Evolutionary conservation across 1,140 invertebrate genomes (phyloP).

Genomic region (Lasioglossum baleicum): DNA sequence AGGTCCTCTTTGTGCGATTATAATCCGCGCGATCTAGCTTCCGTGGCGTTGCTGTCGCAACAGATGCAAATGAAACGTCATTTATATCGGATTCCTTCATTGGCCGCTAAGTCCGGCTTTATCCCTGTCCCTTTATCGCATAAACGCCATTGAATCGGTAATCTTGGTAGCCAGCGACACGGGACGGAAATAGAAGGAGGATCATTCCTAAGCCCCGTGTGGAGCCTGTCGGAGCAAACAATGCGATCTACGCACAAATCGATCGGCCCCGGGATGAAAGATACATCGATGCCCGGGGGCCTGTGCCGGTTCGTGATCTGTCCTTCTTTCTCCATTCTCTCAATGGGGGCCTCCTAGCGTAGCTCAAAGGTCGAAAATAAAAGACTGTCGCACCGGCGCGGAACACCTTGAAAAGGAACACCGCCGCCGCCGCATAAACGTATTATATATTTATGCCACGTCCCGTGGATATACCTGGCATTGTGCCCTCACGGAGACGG

Average conservation of each 20-base stretch:
- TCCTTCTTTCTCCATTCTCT: conserved; percentile 10
- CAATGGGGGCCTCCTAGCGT: conserved; percentile 34
- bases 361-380: conserved; percentile 52
- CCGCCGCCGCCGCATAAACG: conserved; percentile 40
- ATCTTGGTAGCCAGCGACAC: conserved; percentile 34
- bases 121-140: conserved; percentile 16
- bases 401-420: conserved; percentile 47
- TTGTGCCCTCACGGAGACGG: conserved; percentile 45
- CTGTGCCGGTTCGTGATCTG: conserved; percentile 12
- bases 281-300: conserved; percentile 31
- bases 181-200: conserved; percentile 37
- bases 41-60: not conserved
- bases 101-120: conserved; percentile 14
- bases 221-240: conserved; percentile 35
- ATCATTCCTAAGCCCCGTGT: conserved; percentile 36
- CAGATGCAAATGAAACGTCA: conserved; percentile 5
- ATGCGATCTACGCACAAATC: conserved; percentile 46
- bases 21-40: not conserved
- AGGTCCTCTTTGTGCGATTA: not conserved
- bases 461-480: conserved; percentile 62
- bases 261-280: conserved; percentile 38
- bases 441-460: conserved; percentile 61
- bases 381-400: conserved; percentile 51
- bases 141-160: conserved; percentile 32
- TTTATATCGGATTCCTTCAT: conserved; percentile 26